These are phyloP conservation scores for Scomber japonicus DNA, from an alignment of 2,113 vertebrate species.

Conservation along the genomic window DNA sequence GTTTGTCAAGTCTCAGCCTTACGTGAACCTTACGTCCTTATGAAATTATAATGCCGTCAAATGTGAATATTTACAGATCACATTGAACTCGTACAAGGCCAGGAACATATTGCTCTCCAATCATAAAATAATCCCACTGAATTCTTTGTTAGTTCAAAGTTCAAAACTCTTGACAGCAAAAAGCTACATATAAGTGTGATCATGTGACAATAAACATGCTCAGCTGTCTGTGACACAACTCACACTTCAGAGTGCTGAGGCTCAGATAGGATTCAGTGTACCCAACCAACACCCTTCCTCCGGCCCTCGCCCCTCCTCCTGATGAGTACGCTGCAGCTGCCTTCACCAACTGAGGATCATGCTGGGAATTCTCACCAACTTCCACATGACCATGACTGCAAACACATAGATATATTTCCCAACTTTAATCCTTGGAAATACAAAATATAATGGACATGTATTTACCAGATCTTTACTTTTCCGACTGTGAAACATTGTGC, in stretches of 20 bases:
- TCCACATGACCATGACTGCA: neutral
- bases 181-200: neutral
- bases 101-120: neutral
- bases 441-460: no score
- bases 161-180: neutral
- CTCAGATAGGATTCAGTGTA: no score
- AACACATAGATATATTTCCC: neutral
- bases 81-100: neutral
- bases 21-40: neutral
- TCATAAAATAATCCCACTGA: constrained; percentile 15
- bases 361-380: neutral
- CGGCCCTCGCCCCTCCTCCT: constrained; percentile 19
- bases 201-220: neutral
- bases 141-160: constrained; percentile 16
- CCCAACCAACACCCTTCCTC: neutral
- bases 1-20: no score
- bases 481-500: no score
- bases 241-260: neutral
- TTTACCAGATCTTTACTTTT: no score
- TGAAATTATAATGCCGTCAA: neutral
- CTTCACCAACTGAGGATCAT: constrained; percentile 26
- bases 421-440: no score
- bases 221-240: neutral
- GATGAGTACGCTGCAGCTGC: neutral
- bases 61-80: constrained; percentile 27